phyloP scores from a whole-genome alignment of 2,113 vertebrate species.

The Ascaphus truei region DNA sequence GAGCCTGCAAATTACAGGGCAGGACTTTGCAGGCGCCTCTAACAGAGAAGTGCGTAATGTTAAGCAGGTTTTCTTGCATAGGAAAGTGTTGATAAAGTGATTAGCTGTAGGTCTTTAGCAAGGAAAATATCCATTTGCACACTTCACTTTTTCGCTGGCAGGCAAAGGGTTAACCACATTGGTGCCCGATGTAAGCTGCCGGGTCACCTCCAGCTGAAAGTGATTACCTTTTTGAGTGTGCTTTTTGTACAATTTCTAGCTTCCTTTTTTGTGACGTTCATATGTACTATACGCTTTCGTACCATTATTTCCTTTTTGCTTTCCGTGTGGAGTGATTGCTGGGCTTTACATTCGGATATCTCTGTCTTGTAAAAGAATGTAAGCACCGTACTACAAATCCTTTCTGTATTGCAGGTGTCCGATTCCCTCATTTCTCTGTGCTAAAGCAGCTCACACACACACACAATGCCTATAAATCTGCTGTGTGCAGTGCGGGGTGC shows the following conservation, averaged over 20 bases:
- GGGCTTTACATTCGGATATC: neutral
- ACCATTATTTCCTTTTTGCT: neutral
- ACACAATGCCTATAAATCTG: conserved; percentile 22
- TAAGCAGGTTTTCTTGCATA: too few species aligned
- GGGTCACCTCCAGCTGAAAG: conserved; percentile 9
- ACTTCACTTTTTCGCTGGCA: too few species aligned
- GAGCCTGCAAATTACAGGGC: neutral
- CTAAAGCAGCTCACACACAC: neutral
- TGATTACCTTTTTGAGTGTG: conserved; percentile 6
- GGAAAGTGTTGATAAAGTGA: too few species aligned
- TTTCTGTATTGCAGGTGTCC: neutral
- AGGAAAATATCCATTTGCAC: too few species aligned
- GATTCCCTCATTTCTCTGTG: neutral
- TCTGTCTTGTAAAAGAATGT: neutral
- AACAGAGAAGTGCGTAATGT: too few species aligned
- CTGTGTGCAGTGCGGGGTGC: conserved; percentile 1
- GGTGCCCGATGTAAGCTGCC: neutral
- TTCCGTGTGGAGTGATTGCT: neutral
- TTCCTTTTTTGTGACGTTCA: conserved; percentile 10
- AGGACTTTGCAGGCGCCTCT: neutral
- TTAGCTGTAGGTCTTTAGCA: too few species aligned
- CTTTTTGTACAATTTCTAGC: conserved; percentile 1
- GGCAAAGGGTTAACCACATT: neutral
- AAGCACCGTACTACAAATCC: neutral
- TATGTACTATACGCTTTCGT: neutral